A percentile compares a stretch with the other conserved stretches of the same genome.
These are phyloP conservation scores for Pogonophryne albipinna DNA, from an alignment of 2,797 vertebrate species.

Conservation along the genomic window DNA sequence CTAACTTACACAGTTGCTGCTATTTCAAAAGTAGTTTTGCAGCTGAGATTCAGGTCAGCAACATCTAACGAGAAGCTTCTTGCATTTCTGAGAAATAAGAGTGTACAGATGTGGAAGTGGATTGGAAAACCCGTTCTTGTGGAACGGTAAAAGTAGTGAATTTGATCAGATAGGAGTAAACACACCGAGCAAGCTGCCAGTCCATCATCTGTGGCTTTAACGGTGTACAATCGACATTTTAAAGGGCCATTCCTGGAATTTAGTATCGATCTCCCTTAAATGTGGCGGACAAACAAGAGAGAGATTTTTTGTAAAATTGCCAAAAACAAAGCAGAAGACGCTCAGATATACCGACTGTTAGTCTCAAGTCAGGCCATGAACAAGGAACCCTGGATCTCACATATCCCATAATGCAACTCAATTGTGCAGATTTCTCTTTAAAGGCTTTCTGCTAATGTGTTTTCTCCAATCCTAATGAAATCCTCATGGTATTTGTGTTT, in stretches of 20 bases:
- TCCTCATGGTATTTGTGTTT: not conserved
- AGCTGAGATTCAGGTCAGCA: slow-evolving; percentile 72
- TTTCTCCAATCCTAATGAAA: not conserved
- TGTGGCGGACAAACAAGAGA: slow-evolving; percentile 2
- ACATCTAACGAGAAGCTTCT: slow-evolving; percentile 41
- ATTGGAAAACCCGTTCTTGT: slow-evolving; percentile 30
- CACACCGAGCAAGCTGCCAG: slow-evolving; percentile 25
- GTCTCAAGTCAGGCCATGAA: not conserved
- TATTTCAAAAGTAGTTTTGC: slow-evolving; percentile 71
- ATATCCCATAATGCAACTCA: slow-evolving; percentile 11
- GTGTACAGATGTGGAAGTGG: slow-evolving; percentile 43
- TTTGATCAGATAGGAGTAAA: slow-evolving; percentile 35
- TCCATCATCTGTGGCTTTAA: slow-evolving; percentile 25
- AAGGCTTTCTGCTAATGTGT: no score
- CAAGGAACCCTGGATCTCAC: not conserved
- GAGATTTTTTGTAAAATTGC: not conserved
- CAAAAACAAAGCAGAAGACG: slow-evolving; percentile 1
- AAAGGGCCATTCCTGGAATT: slow-evolving; percentile 23
- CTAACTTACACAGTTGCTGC: slow-evolving; percentile 58
- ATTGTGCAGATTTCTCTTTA: no score
- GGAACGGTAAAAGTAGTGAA: slow-evolving; percentile 25
- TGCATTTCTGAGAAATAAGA: slow-evolving; percentile 40
- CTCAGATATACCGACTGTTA: not conserved
- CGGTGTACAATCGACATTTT: slow-evolving; percentile 20
- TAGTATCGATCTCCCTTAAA: slow-evolving; percentile 13